A percentile compares a stretch with the other conserved stretches of the same genome.
Evolutionary conservation across 2,113 vertebrate species (phyloP).

Genomic region (Hystrix cristata): DNA sequence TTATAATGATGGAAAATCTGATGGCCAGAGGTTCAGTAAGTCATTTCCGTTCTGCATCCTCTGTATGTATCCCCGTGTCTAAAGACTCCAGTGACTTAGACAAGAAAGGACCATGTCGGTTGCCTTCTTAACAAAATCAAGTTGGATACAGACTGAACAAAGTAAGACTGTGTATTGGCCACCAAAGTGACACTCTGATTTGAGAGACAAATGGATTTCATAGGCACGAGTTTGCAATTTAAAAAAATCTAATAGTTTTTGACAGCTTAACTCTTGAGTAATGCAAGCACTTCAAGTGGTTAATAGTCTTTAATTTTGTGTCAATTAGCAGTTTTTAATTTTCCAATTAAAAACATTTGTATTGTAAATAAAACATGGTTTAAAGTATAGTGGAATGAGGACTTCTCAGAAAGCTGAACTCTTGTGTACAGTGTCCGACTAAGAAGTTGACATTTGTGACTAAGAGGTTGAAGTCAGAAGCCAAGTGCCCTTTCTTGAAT

Average conservation of each 20-base stretch:
- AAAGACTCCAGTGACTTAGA: background rate
- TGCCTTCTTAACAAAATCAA: background rate
- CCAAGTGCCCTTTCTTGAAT: background rate
- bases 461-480: background rate
- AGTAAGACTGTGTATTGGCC: background rate
- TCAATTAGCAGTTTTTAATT: background rate
- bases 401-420: background rate
- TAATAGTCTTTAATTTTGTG: conserved; percentile 14
- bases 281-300: background rate
- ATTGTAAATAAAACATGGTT: background rate
- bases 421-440: background rate
- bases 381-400: background rate
- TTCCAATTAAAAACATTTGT: background rate
- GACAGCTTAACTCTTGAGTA: background rate
- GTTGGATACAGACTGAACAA: background rate
- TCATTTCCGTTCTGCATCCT: background rate
- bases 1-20: background rate
- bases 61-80: background rate
- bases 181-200: background rate
- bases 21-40: background rate
- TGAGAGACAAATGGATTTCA: background rate
- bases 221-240: background rate
- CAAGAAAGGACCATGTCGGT: background rate
- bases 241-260: background rate
- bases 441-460: background rate